Conservation (phyloP, 2,113 vertebrate species). For the Mustela lutreola region DNA sequence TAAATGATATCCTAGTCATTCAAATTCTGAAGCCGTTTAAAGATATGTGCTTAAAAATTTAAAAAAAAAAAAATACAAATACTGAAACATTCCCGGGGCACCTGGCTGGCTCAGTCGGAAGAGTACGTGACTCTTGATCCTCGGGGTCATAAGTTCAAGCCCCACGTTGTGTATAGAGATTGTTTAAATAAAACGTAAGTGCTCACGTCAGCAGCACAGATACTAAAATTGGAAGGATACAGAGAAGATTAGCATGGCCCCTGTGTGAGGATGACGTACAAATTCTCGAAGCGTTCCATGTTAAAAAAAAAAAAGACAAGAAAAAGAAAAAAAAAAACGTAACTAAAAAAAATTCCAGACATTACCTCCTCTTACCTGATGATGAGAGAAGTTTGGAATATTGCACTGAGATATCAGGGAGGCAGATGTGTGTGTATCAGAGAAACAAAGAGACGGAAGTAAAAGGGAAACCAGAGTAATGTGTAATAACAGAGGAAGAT, state of each 20-base stretch:
- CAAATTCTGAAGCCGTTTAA: neutral
- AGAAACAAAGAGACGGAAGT: neutral
- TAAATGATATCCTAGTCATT: neutral
- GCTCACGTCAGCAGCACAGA: neutral
- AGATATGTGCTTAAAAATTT: neutral
- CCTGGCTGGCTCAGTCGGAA: neutral
- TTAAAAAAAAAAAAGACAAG: neutral
- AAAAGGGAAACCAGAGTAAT: neutral
- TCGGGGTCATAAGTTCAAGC: neutral
- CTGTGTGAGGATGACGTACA: neutral
- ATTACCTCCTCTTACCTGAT: neutral
- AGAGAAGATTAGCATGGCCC: neutral
- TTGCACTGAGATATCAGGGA: neutral
- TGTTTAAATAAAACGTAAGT: neutral
- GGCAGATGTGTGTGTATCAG: neutral
- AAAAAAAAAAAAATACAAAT: neutral
- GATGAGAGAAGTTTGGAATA: neutral
- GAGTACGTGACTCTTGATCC: neutral
- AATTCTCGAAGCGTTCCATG: neutral
- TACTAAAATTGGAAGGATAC: neutral
- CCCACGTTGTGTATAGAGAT: neutral
- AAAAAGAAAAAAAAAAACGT: too few species aligned
- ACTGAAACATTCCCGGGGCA: neutral
- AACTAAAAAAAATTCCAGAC: neutral
- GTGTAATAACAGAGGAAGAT: neutral